Evolutionary conservation across 2,888 invertebrate species (phyloP).

Genomic region (Drosophila demipolita): DNA sequence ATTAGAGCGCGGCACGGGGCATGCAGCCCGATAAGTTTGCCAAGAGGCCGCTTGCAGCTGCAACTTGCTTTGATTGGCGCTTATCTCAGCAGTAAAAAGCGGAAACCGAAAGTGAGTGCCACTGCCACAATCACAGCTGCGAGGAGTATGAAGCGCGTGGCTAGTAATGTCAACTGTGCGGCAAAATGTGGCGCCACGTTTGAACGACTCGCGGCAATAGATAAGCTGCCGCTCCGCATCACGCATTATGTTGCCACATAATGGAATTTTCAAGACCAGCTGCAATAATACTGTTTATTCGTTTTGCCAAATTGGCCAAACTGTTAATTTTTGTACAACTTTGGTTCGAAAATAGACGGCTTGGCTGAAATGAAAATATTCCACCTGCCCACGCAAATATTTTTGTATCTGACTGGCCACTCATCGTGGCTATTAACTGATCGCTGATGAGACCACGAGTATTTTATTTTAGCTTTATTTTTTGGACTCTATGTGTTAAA

Average conservation of each 20-base stretch:
- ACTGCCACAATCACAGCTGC: constrained; percentile 6
- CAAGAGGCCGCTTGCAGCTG: constrained; percentile 9
- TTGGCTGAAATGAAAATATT: constrained; percentile 60
- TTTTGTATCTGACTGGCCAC: constrained; percentile 26
- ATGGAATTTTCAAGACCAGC: constrained; percentile 43
- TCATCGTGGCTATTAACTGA: constrained; percentile 67
- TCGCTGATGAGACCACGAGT: constrained; percentile 37
- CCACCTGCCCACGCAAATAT: constrained; percentile 57
- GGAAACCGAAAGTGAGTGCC: constrained; percentile 52
- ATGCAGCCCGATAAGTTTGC: constrained; percentile 48
- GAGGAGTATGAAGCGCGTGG: constrained; percentile 7
- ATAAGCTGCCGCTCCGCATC: constrained; percentile 8
- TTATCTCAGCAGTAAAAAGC: constrained; percentile 34
- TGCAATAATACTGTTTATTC: constrained; percentile 46
- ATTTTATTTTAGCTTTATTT: constrained; percentile 8
- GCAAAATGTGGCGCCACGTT: constrained; percentile 48
- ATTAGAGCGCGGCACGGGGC: constrained; percentile 62
- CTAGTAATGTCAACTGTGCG: constrained; percentile 47
- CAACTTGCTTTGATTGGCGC: constrained; percentile 36
- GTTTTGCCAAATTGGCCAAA: constrained; percentile 49
- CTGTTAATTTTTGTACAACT: constrained; percentile 67
- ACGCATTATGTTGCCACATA: constrained; percentile 26
- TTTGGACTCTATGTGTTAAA: constrained; percentile 23
- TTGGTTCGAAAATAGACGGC: constrained; percentile 52
- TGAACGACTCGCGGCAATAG: constrained; percentile 7